Evolutionary conservation across 2,797 vertebrate species (phyloP), one percentile per base, ranked within the genome.

Genomic region (Periparus ater): DNA sequence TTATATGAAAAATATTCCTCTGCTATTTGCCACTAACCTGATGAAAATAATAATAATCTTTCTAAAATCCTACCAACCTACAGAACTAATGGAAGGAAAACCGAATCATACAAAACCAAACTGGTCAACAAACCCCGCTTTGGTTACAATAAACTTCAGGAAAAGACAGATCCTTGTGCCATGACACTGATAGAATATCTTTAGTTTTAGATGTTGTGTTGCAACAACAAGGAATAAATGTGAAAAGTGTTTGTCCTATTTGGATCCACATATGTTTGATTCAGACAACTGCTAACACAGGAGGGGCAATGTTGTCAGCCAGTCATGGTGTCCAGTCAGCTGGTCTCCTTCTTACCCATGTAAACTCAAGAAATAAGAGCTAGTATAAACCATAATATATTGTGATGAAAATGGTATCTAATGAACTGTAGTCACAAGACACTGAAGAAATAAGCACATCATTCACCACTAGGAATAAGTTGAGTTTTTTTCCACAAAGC

Each of bases 391-490:
- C 54, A 60, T 20, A 36, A 8, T 87, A 17, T 68, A 51, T 40
- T 71, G 55, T 76, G 50, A 70, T 67, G 25, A 73, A 93, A 96
- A 94, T 92, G 55, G 91, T 95, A 96, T 92, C 87, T 96, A 94
- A 95, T 85, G 63, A 48, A 91, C 25, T 95, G 51, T 60, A 63
- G 13, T 85, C 96, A 85, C 55, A 96, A 86, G 74, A 74, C 75
- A 42, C 45, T 92, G 57, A 55, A 96, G 87, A 84, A 93, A 96
- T 68, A 63, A 13, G 18, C 51, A 62, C n/a, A 75, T 84, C 30
- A 85, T 96, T 85, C 34, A 55, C 21, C 29, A 50, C 17, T 48
- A 74, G 65, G 89, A 93, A 94, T 93, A 13, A 53, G 1, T 3
- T 45, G 60, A 2, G 0, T 30, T 29, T 44, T 74, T 96, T 84